Evolutionary conservation across 2,113 vertebrate species (phyloP).

Genomic region (Kryptolebias marmoratus): DNA sequence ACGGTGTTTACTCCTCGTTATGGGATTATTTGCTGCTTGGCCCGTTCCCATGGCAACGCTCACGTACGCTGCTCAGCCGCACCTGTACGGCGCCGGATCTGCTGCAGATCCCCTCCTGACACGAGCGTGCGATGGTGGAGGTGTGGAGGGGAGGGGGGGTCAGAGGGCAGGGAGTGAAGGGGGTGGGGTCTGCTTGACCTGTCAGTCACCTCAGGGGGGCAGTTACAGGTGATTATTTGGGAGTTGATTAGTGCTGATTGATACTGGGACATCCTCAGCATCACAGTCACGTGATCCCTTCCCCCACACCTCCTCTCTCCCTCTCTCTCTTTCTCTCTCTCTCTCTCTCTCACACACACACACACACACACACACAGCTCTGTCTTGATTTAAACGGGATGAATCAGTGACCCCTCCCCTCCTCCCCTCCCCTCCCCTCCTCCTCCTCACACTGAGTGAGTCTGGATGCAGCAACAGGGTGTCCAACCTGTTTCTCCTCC

Average conservation of each 20-base stretch:
- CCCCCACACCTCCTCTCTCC: slow-evolving; percentile 18
- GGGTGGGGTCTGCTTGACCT: slow-evolving; percentile 42
- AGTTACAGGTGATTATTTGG: neutral
- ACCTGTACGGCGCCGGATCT: slow-evolving; percentile 54
- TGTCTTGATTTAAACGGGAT: slow-evolving; percentile 1
- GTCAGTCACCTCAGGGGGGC: slow-evolving; percentile 44
- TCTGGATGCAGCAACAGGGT: slow-evolving; percentile 63
- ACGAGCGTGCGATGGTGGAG: no score
- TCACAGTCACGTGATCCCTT: slow-evolving; percentile 39
- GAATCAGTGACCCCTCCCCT: slow-evolving; percentile 29
- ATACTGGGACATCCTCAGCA: slow-evolving; percentile 55
- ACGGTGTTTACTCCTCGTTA: slow-evolving; percentile 67
- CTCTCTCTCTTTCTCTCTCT: neutral
- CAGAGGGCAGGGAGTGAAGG: slow-evolving; percentile 8
- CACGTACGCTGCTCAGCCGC: slow-evolving; percentile 56
- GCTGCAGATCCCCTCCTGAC: slow-evolving; percentile 30
- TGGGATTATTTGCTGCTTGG: slow-evolving; percentile 67
- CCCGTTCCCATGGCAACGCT: slow-evolving; percentile 80
- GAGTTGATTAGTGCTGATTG: slow-evolving; percentile 72
- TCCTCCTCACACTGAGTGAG: no score
- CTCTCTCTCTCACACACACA: no score
- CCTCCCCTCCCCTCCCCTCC: no score
- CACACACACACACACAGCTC: no score
- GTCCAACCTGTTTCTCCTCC: slow-evolving; percentile 55
- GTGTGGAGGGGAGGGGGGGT: no score